These are phyloP conservation scores for Zeus faber DNA, from an alignment of 2,113 vertebrate genomes.

Conservation along the genomic window DNA sequence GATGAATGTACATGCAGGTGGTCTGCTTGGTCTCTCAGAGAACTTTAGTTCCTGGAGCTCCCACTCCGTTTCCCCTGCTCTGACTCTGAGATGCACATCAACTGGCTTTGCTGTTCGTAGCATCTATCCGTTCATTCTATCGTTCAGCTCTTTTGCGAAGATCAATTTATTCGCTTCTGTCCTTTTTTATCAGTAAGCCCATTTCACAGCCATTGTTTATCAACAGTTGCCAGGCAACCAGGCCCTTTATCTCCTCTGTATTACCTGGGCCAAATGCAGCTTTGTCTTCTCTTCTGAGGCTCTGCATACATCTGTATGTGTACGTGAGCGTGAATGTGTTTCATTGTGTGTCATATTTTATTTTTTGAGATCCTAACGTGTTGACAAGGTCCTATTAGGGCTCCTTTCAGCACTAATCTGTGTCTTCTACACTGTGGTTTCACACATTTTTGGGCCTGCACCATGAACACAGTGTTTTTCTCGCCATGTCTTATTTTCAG, in stretches of 20 bases:
- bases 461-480: no score
- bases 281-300: not conserved
- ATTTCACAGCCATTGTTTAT: slow-evolving; percentile 35
- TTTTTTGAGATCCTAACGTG: no score
- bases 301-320: no score
- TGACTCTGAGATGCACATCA: no score
- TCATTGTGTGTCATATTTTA: not conserved
- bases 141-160: not conserved
- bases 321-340: slow-evolving; percentile 2
- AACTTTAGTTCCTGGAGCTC: no score
- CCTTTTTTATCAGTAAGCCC: slow-evolving; percentile 6
- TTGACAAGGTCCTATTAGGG: no score
- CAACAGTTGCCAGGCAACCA: slow-evolving; percentile 50
- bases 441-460: no score
- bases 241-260: slow-evolving; percentile 12
- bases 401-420: no score
- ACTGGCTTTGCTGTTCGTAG: not conserved
- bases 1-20: not conserved
- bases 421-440: no score
- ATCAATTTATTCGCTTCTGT: not conserved
- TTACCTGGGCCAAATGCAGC: slow-evolving; percentile 9
- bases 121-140: not conserved
- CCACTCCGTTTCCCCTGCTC: slow-evolving; percentile 9
- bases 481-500: no score
- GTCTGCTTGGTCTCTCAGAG: no score